A percentile compares a stretch with the other conserved stretches of the same genome.
Evolutionary conservation across 2,888 invertebrate species (phyloP).

Genomic region (Xestoiulus laeticollis): DNA sequence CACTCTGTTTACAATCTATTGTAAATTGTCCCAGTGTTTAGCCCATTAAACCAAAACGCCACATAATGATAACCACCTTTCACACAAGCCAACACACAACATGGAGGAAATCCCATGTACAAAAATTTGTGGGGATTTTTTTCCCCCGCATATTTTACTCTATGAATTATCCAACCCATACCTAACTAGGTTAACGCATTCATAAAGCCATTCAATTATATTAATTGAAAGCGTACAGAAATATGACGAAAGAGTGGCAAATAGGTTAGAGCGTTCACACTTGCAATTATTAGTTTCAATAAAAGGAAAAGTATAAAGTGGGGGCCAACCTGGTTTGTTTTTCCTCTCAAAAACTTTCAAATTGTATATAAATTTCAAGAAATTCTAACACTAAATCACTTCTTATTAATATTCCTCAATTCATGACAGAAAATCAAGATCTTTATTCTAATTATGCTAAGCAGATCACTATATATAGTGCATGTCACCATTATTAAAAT

Average conservation of each 20-base stretch:
- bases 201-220: conserved; percentile 18
- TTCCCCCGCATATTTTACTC: not conserved
- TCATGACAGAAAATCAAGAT: no score
- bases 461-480: no score
- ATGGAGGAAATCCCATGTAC: not conserved
- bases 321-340: not conserved
- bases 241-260: conserved; percentile 13
- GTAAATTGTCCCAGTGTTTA: conserved; percentile 34
- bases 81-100: not conserved
- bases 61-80: conserved; percentile 21
- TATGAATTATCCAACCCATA: conserved; percentile 17
- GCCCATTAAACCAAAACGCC: conserved; percentile 37
- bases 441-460: no score
- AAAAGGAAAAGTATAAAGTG: not conserved
- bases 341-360: no score
- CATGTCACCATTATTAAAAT: no score
- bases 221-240: conserved; percentile 25
- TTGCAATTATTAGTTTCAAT: not conserved
- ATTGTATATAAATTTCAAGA: no score
- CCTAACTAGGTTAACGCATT: conserved; percentile 21
- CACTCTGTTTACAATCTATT: conserved; percentile 34
- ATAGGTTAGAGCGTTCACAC: conserved; percentile 10
- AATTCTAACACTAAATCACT: no score
- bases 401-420: no score
- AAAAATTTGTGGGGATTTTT: not conserved